phyloP scores from a whole-genome alignment of 2,888 invertebrate genomes.

The Phragmatobia fuliginosa region DNA sequence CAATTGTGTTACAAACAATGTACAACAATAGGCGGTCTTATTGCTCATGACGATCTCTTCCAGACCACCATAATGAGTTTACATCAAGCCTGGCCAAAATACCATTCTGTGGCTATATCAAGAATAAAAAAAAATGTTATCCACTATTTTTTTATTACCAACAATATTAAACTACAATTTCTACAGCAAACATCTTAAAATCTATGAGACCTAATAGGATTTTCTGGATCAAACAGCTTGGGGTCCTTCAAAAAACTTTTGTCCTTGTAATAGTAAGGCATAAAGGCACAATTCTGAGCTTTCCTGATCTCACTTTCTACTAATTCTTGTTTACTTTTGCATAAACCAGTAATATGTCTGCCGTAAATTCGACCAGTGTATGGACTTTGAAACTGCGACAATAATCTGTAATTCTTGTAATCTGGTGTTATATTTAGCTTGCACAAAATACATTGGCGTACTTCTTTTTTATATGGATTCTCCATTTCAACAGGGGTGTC shows the following conservation, averaged over 20 bases:
- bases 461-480: slow-evolving; percentile 94
- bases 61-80: too few relatives aligned
- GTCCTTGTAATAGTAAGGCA: slow-evolving; percentile 94
- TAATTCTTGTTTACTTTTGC: slow-evolving; percentile 91
- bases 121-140: neutral
- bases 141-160: neutral
- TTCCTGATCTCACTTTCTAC: slow-evolving; percentile 91
- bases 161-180: slow-evolving; percentile 24
- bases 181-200: slow-evolving; percentile 67
- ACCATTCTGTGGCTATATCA: neutral
- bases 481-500: slow-evolving; percentile 87
- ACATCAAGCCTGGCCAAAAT: too few relatives aligned
- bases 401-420: slow-evolving; percentile 96
- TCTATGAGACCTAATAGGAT: slow-evolving; percentile 92
- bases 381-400: slow-evolving; percentile 98
- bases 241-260: slow-evolving; percentile 94
- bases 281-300: slow-evolving; percentile 92
- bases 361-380: slow-evolving; percentile 97
- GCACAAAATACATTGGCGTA: slow-evolving; percentile 92
- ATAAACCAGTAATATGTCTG: slow-evolving; percentile 97
- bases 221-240: slow-evolving; percentile 95
- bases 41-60: too few relatives aligned
- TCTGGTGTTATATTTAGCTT: slow-evolving; percentile 92
- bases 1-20: too few relatives aligned
- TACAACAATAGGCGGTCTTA: too few relatives aligned